phyloP scores from a whole-genome alignment of 1,140 invertebrate genomes.

The Lysiphlebus fabarum region DNA sequence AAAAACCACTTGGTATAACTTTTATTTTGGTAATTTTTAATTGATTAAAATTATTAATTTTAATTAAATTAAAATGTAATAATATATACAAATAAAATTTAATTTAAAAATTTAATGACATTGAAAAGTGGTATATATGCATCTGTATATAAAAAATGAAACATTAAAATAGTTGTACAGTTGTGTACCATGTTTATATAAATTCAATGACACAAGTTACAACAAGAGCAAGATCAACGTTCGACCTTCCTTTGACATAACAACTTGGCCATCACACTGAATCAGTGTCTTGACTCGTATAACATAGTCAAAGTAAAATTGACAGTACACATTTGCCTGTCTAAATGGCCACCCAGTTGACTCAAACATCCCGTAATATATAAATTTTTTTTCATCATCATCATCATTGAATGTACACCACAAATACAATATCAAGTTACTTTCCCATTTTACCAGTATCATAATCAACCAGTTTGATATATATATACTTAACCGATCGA shows the following conservation, averaged over 20 bases:
- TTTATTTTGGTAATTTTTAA: no score
- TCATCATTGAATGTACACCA: constrained; percentile 9
- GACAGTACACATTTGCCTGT: constrained; percentile 6
- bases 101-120: no score
- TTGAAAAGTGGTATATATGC: no score
- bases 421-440: constrained; percentile 8
- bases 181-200: neutral
- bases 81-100: no score
- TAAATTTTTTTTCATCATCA: neutral
- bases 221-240: constrained; percentile 2
- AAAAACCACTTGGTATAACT: no score
- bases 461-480: no score
- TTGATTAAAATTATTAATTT: no score
- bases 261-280: no score
- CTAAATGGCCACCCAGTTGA: constrained; percentile 21
- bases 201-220: neutral
- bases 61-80: no score
- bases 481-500: no score
- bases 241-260: constrained; percentile 3
- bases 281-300: neutral
- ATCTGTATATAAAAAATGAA: neutral
- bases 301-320: constrained; percentile 2
- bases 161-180: neutral
- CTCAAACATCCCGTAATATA: neutral
- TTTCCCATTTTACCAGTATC: no score